Conservation (phyloP, 1,140 invertebrate species). For the Mylabris phalerata region DNA sequence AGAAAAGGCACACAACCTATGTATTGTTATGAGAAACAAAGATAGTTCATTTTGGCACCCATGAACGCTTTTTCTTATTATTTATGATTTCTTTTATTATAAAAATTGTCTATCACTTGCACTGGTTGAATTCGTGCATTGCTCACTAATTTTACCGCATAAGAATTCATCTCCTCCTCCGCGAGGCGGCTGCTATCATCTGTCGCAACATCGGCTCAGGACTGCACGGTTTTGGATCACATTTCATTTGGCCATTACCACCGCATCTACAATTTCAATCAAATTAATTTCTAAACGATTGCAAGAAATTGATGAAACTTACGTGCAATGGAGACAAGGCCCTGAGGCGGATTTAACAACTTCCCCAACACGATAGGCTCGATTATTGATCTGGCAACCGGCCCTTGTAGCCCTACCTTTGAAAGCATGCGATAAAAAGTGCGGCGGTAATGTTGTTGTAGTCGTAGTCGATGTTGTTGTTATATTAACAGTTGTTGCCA, state of each 20-base stretch:
- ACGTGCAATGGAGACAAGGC: slow-evolving; percentile 88
- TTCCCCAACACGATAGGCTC: slow-evolving; percentile 77
- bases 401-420: slow-evolving; percentile 62
- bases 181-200: slow-evolving; percentile 72
- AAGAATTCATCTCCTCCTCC: slow-evolving; percentile 62
- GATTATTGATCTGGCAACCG: slow-evolving; percentile 78
- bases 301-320: slow-evolving; percentile 46
- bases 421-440: slow-evolving; percentile 70
- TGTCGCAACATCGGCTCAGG: slow-evolving; percentile 82
- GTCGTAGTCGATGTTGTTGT: slow-evolving; percentile 79
- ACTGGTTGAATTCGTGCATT: slow-evolving; percentile 28
- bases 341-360: slow-evolving; percentile 75
- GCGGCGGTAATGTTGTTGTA: slow-evolving; percentile 75
- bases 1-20: slow-evolving; percentile 39
- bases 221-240: slow-evolving; percentile 79
- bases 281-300: not conserved
- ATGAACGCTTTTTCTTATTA: slow-evolving; percentile 34
- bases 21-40: slow-evolving; percentile 18
- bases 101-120: slow-evolving; percentile 31
- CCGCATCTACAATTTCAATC: slow-evolving; percentile 64
- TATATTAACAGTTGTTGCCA: slow-evolving; percentile 68
- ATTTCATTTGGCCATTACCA: slow-evolving; percentile 85
- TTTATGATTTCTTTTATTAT: slow-evolving; percentile 31
- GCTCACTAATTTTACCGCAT: slow-evolving; percentile 31
- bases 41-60: slow-evolving; percentile 42